A percentile compares a stretch with the other conserved stretches of the same genome.
phyloP scores from a whole-genome alignment of 2,888 invertebrate genomes.

The Isoperla grammatica region DNA sequence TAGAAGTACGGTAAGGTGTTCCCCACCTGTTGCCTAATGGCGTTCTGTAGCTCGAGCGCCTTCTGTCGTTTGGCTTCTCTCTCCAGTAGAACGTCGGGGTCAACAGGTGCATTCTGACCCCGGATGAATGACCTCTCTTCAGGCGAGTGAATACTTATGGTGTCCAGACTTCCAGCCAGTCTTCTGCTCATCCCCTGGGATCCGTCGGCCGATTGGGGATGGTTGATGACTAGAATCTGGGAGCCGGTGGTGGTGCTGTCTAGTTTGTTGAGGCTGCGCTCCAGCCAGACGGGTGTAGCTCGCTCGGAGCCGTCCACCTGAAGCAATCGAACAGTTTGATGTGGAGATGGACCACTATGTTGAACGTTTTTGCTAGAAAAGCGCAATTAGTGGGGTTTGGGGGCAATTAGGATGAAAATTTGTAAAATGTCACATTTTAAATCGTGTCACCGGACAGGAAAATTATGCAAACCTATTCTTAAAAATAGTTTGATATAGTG shows the following conservation, averaged over 20 bases:
- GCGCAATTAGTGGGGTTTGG: too few species aligned
- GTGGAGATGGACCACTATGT: too few species aligned
- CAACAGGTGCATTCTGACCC: slow-evolving; percentile 81
- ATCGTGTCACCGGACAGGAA: too few species aligned
- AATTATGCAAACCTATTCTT: too few species aligned
- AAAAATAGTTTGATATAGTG: too few species aligned
- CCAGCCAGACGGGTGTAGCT: slow-evolving; percentile 51
- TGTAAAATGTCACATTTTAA: too few species aligned
- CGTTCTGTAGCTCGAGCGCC: slow-evolving; percentile 80
- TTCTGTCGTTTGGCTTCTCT: slow-evolving; percentile 74
- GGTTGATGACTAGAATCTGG: slow-evolving; percentile 19
- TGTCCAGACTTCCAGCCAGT: background rate
- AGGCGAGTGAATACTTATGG: background rate
- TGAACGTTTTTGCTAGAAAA: too few species aligned
- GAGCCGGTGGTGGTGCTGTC: slow-evolving; percentile 36
- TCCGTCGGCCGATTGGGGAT: background rate
- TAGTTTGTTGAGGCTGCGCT: slow-evolving; percentile 49
- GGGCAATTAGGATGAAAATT: too few species aligned
- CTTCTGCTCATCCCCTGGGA: slow-evolving; percentile 7
- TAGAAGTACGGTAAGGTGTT: too few species aligned
- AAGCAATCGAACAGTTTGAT: background rate
- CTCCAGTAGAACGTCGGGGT: slow-evolving; percentile 72
- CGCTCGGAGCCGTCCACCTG: slow-evolving; percentile 17
- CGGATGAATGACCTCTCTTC: slow-evolving; percentile 58
- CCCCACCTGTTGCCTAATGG: slow-evolving; percentile 62